Evolutionary conservation across 2,888 invertebrate genomes (phyloP), one percentile per base, ranked within the genome.

Genomic region (Eurois occulta): DNA sequence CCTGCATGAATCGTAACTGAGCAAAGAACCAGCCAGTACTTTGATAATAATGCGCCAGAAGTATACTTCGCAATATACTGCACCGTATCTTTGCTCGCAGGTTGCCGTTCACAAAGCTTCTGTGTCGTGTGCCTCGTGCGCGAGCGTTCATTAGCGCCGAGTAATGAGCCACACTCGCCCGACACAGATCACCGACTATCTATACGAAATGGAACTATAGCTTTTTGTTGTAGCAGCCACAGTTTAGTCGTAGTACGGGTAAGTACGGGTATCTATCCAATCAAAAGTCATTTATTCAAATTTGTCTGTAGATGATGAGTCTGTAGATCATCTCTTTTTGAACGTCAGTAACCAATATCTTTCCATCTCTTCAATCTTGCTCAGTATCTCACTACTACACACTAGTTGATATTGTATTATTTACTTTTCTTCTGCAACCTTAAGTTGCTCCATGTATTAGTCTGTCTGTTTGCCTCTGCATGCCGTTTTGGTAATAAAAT

Each of bases 101-200:
- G 87, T 83, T 87, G 86, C 77, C 38, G 72, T 62, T 71, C 82
- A 84, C 85, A 86, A 85, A 88, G 87, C 77, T 55, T 43, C 82
- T 78, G 85, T 83, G 89, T 86, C 93, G 94, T 95, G 94, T 90
- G 91, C 91, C 88, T 86, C 94, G 94, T 95, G 95, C 91, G 91
- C 92, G 89, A 89, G 95, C 94, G 94, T 95, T 95, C 93, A 95
- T 95, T 95, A 94, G 91, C 60, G 82, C 75, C 86, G 86, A 87
- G 91, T 95, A 95, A 95, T 95, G 94, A 95, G 94, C 90, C 89
- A 89, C 91, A 87, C 90, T 89, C 89, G 83, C 83, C 70, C 70
- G 10, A 1, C 84, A 80, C 55, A 86, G 85, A 84, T 2, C 91
- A 92, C 41, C 66, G 16, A 93, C 90, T 91, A 18, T 83, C 88